phyloP scores from a whole-genome alignment of 2,888 invertebrate genomes.

The Gortyna flavago region DNA sequence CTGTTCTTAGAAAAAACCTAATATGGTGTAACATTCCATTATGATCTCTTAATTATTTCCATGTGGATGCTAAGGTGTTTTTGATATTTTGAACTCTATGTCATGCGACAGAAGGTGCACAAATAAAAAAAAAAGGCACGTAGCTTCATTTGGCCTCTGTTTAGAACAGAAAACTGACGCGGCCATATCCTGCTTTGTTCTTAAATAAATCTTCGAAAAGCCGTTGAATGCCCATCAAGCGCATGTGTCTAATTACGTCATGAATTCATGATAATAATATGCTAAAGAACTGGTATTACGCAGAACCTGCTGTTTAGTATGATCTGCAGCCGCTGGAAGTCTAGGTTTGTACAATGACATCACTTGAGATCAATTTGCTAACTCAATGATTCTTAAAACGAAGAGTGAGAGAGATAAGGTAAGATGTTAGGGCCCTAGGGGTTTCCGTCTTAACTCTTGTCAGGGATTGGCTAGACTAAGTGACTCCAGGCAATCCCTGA shows the following conservation, averaged over 20 bases:
- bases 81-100: slow-evolving; percentile 20
- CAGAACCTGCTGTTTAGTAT: slow-evolving; percentile 26
- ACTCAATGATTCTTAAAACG: neutral
- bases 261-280: slow-evolving; percentile 24
- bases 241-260: slow-evolving; percentile 23
- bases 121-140: neutral
- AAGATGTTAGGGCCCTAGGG: neutral
- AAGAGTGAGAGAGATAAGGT: neutral
- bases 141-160: neutral
- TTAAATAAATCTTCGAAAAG: slow-evolving; percentile 6
- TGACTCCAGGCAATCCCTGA: no score
- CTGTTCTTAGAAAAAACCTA: slow-evolving; percentile 26
- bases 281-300: slow-evolving; percentile 17
- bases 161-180: neutral
- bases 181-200: neutral
- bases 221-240: slow-evolving; percentile 7
- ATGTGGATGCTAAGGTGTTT: neutral
- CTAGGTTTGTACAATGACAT: slow-evolving; percentile 5
- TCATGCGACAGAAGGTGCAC: neutral
- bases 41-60: slow-evolving; percentile 14
- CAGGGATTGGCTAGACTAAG: no score
- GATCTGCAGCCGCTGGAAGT: slow-evolving; percentile 3
- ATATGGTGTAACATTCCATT: slow-evolving; percentile 30
- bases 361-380: neutral
- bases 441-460: neutral